A percentile compares a stretch with the other conserved stretches of the same genome.
phyloP scores from a whole-genome alignment of 2,888 invertebrate genomes.

The Autographa gamma region DNA sequence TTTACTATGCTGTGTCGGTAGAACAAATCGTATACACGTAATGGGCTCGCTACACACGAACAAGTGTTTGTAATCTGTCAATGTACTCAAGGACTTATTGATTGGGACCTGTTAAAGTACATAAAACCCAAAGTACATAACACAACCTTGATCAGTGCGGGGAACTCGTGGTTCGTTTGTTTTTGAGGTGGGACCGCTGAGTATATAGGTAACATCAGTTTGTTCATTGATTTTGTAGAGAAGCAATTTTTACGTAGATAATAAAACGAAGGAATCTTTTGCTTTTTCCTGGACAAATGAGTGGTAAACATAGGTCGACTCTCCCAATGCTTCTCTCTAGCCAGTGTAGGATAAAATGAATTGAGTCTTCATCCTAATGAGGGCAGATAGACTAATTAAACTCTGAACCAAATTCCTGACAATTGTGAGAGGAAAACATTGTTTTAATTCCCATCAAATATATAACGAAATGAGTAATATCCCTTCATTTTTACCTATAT shows the following conservation, averaged over 20 bases:
- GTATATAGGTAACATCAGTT: not conserved
- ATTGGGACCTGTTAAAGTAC: not conserved
- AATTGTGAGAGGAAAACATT: not conserved
- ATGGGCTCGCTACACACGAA: not conserved
- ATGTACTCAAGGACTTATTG: constrained; percentile 8
- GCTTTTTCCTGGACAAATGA: not conserved
- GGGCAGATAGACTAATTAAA: no score
- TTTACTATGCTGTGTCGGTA: not conserved
- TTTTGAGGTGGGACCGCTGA: not conserved
- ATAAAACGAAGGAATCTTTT: no score
- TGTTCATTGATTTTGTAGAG: not conserved
- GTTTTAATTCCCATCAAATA: not conserved
- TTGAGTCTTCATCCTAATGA: not conserved
- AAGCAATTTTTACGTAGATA: not conserved
- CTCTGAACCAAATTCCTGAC: not conserved
- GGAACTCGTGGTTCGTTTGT: not conserved
- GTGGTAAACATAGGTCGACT: not conserved
- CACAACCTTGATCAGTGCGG: not conserved
- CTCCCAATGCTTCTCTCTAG: not conserved
- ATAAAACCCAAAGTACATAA: not conserved
- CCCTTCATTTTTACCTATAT: not conserved
- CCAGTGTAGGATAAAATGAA: not conserved
- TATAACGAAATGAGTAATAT: not conserved
- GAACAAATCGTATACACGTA: not conserved
- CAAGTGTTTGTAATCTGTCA: constrained; percentile 7